Percentiles rank a stretch among this genome's conserved stretches.
These are phyloP conservation scores for Holacanthus passer DNA, from an alignment of 2,113 vertebrate genomes.

Conservation along the genomic window DNA sequence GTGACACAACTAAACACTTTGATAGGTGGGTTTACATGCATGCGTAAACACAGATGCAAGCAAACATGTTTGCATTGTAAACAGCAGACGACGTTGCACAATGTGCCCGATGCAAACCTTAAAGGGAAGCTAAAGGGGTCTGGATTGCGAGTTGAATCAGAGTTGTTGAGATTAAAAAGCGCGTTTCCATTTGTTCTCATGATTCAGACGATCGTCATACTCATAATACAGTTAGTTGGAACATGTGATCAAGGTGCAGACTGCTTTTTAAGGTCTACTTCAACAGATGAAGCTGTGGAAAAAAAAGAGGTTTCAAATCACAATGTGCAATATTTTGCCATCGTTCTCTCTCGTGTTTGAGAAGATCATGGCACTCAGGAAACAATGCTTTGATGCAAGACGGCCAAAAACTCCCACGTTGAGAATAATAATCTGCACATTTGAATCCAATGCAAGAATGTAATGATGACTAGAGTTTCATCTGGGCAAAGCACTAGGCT, in stretches of 20 bases:
- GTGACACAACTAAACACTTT: slow-evolving; percentile 37
- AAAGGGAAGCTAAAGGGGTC: slow-evolving; percentile 5
- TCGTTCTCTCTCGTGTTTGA: not conserved
- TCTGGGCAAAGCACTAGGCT: not conserved
- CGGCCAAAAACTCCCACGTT: not conserved
- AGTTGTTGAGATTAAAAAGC: not conserved
- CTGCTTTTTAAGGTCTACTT: too few relatives aligned
- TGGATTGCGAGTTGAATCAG: not conserved
- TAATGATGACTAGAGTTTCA: not conserved
- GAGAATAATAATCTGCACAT: not conserved
- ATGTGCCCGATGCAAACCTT: slow-evolving; percentile 12
- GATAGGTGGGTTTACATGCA: not conserved
- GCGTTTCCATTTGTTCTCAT: not conserved
- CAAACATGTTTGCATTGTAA: slow-evolving; percentile 16
- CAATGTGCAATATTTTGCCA: not conserved
- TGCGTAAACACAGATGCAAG: slow-evolving; percentile 21
- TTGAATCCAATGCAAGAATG: not conserved
- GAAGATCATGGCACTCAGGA: not conserved
- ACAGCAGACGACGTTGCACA: not conserved
- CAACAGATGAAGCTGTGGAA: too few relatives aligned
- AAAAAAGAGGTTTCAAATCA: slow-evolving; percentile 1
- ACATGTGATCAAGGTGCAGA: too few relatives aligned
- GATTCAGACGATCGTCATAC: not conserved
- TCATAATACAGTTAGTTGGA: not conserved
- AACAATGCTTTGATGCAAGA: too few relatives aligned